A percentile compares a stretch with the other conserved stretches of the same genome.
phyloP scores from a whole-genome alignment of 2,797 vertebrate genomes.

The Otus scops region DNA sequence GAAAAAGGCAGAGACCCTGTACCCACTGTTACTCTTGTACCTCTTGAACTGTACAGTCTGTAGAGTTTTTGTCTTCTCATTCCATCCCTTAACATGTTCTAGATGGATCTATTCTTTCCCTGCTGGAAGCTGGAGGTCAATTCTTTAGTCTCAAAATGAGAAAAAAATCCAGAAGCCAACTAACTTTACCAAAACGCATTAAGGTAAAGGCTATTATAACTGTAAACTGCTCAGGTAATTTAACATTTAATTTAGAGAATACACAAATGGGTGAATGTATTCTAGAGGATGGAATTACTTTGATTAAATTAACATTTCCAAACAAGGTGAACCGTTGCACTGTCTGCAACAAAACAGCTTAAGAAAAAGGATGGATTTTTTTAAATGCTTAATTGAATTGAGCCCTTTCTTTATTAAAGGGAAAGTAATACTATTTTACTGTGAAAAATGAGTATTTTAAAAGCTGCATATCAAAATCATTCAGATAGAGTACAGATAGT shows the following conservation, averaged over 20 bases:
- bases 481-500: background rate
- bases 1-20: background rate
- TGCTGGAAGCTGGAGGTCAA: background rate
- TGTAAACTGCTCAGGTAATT: background rate
- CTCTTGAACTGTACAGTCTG: background rate
- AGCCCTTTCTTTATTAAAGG: background rate
- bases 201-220: background rate
- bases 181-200: background rate
- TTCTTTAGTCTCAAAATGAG: background rate
- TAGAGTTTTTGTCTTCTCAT: background rate
- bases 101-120: background rate
- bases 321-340: rapidly evolving
- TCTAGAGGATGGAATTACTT: background rate
- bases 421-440: background rate
- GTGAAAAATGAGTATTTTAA: background rate
- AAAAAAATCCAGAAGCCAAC: background rate
- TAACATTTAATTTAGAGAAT: background rate
- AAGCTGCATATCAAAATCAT: background rate
- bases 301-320: background rate
- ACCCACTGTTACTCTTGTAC: background rate
- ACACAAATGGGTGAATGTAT: background rate
- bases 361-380: background rate
- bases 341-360: background rate
- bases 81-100: background rate
- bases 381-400: background rate